A percentile compares a stretch with the other conserved stretches of the same genome.
Evolutionary conservation across 37 sponge, comb jelly and placozoan species (phyloP).

Genomic region (Cliona cf. orientalis): DNA sequence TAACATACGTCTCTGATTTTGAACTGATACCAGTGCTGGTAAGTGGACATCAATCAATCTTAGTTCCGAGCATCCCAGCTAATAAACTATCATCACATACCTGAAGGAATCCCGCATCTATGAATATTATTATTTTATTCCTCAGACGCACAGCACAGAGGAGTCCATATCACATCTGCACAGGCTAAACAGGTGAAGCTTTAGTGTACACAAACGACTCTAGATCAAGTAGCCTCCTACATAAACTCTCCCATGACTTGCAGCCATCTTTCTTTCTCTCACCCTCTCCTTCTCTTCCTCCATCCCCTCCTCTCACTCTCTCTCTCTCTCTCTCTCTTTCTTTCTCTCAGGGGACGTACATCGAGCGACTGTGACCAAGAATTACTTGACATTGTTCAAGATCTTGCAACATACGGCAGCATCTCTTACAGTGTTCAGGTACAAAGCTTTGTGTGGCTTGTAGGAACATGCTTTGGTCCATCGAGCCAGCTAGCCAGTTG

Average conservation of each 20-base stretch:
- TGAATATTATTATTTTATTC: background rate
- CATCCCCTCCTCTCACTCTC: background rate
- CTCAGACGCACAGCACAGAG: constrained; percentile 14
- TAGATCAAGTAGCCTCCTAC: background rate
- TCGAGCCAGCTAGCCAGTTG: no score
- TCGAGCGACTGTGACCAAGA: constrained; percentile 50
- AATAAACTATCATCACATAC: background rate
- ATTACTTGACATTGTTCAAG: constrained; percentile 58
- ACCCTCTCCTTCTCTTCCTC: background rate
- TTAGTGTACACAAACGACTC: background rate
- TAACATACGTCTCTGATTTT: constrained; percentile 15
- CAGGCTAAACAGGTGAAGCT: constrained; percentile 26
- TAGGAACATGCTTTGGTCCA: no score
- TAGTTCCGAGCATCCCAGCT: background rate
- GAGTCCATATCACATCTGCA: constrained; percentile 17
- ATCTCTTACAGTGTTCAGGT: constrained; percentile 55
- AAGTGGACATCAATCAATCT: background rate
- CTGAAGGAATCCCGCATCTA: no score
- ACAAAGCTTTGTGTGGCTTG: background rate
- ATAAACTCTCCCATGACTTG: background rate
- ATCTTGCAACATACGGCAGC: constrained; percentile 46
- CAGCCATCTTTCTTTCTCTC: background rate
- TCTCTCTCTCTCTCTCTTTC: background rate
- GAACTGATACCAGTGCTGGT: constrained; percentile 25
- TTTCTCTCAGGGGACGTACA: constrained; percentile 32